Base-by-base conservation (phyloP, 1,140 invertebrate species). In the Neuroterus valhalla region DNA sequence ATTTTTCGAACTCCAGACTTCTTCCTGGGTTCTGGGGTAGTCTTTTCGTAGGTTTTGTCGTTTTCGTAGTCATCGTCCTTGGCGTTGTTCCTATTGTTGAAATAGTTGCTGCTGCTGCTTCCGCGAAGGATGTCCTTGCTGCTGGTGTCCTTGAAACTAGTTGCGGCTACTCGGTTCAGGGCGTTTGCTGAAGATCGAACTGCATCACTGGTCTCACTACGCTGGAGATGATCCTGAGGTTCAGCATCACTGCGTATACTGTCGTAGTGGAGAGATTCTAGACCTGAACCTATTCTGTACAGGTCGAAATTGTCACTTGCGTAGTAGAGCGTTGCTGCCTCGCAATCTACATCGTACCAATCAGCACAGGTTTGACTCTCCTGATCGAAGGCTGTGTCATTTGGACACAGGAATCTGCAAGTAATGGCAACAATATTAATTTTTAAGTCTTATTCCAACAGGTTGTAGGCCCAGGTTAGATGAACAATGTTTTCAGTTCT, bases 331-430 rank as follows among this genome's bases (percentile, higher is more conserved):
- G 94, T 94, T 3, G 95, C 93, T 19, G 94, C 93, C 78, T 95
- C 93, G 85, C 96, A 97, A 82, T 96, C 95, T 0, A 97, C 94
- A 83, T 97, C 96, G 74, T 94, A 95, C 96, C 96, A 97, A 84
- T 96, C 95, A 62, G 96, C 96, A 86, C 96, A 97, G 23, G 96
- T 97, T 87, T 97, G 96, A 70, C 96, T 95, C 84, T 97, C 96
- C 86, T 97, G 96, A 85, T 98, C 96, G 89, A 98, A 97, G 72
- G 96, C 93, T 0, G 96, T 98, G 76, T 96, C 95, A 82, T 97
- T 97, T 3, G 96, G 96, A 87, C 96, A 98, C 78, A 97, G 92
- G 90, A 97, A 98, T 80, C 95, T 93, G 89, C 93, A 94, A 90
- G 19, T 62, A 71, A 66, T 62, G n/a, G n/a, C n/a, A n/a, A n/a